These are phyloP conservation scores for Tenualosa ilisha DNA, from an alignment of 2,797 vertebrate genomes.

Conservation along the genomic window DNA sequence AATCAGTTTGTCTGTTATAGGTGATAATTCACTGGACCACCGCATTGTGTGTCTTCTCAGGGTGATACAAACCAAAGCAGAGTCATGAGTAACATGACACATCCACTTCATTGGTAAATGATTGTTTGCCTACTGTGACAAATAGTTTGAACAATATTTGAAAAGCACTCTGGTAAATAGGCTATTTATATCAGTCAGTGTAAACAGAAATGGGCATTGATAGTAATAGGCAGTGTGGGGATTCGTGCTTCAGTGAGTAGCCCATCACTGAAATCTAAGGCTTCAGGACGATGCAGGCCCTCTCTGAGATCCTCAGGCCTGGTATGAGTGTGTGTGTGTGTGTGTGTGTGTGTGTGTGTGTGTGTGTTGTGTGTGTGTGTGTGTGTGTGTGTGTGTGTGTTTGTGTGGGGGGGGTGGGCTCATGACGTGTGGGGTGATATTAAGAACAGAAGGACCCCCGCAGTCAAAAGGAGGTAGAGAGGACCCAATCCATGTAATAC, in stretches of 20 bases:
- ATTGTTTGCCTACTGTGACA: background rate
- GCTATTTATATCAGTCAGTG: background rate
- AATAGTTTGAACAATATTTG: background rate
- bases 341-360: conserved; percentile 32
- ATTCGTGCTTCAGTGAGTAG: no score
- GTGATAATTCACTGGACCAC: no score
- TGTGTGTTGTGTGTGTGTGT: background rate
- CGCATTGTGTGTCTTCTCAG: no score
- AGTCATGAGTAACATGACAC: background rate
- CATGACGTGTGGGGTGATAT: background rate
- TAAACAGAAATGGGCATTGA: background rate
- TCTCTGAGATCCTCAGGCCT: no score
- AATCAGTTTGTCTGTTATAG: no score
- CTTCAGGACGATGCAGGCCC: no score
- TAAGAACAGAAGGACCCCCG: background rate
- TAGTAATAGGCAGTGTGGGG: no score
- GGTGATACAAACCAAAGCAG: no score
- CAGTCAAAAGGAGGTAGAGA: conserved; percentile 40
- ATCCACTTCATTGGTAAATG: background rate
- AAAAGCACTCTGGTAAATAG: background rate
- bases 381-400: conserved; percentile 29
- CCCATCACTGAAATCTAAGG: no score
- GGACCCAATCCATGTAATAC: conserved; percentile 39
- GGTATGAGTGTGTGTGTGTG: conserved; percentile 28
- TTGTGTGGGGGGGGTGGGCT: background rate